Conservation (phyloP, 2,888 invertebrate species). For the Syritta pipiens region DNA sequence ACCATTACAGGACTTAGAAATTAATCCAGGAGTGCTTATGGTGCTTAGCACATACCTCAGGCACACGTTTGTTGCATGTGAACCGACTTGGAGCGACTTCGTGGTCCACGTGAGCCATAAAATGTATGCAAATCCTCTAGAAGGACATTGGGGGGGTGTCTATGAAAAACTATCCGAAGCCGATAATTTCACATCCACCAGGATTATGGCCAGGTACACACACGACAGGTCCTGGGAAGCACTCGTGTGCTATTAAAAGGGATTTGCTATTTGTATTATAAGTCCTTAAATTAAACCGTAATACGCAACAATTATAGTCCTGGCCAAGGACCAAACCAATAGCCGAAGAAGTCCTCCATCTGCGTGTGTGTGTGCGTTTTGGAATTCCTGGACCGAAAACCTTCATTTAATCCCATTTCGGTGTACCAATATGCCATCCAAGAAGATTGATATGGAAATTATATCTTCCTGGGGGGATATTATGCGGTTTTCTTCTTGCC, state of each 20-base stretch:
- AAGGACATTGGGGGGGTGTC: not conserved
- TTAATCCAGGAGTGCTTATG: slow-evolving; percentile 32
- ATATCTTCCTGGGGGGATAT: slow-evolving; percentile 26
- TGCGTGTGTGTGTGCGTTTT: not conserved
- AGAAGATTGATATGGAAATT: slow-evolving; percentile 44
- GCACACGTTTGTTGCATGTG: not conserved
- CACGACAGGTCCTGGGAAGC: not conserved
- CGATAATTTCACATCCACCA: slow-evolving; percentile 25
- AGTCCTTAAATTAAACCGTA: slow-evolving; percentile 45
- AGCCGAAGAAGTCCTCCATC: not conserved
- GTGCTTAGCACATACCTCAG: slow-evolving; percentile 24
- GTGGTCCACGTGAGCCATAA: not conserved
- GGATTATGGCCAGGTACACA: not conserved
- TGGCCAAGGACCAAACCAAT: not conserved
- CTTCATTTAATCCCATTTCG: slow-evolving; percentile 27
- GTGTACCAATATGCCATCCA: slow-evolving; percentile 31
- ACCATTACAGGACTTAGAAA: slow-evolving; percentile 23
- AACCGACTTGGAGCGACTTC: not conserved
- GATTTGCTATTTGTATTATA: slow-evolving; percentile 27
- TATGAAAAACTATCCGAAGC: slow-evolving; percentile 3
- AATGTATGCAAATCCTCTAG: slow-evolving; percentile 35
- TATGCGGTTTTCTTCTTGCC: slow-evolving; percentile 2
- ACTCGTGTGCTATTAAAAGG: slow-evolving; percentile 12
- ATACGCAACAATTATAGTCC: slow-evolving; percentile 41
- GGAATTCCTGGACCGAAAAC: slow-evolving; percentile 5